Base-by-base conservation (phyloP, 2,797 vertebrate genomes). In the Pogoniulus pusillus region DNA sequence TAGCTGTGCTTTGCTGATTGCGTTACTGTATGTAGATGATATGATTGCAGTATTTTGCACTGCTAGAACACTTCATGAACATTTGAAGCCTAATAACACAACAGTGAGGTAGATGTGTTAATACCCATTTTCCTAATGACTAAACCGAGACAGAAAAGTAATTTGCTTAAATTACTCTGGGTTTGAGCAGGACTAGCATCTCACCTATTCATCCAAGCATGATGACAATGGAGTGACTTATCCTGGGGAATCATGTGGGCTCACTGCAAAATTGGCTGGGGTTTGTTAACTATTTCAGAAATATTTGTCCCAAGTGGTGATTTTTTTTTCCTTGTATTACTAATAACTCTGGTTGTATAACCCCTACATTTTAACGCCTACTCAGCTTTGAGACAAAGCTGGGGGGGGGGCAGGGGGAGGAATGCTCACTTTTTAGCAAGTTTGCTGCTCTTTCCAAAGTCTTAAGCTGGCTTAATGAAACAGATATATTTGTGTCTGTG, bases 111-210 rank as follows among this genome's bases (percentile, higher is more conserved):
- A 80, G 88, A 92, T 91, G 85, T 92, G 70, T 68, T 93, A 95
- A 93, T 85, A 91, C 84, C 86, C 65, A 55, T 95, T 95, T 96
- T 95, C 76, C 90, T 93, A 93, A 93, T 94, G 91, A 96, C 90
- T 94, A 94, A 94, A 92, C 86, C 4, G 76, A 96, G 93, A 94
- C 91, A 94, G 92, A 93, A 89, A 80, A 94, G 91, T 94, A 94
- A 93, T 93, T 95, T 96, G 93, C 82, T 88, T 94, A 96, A 96
- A 96, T 95, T 93, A 93, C 88, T 81, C 70, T 63, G 82, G 68
- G 70, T 92, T 95, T 0, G 17, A 91, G 85, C 82, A 85, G 89
- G 82, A 89, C 94, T 91, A 69, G 84, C 18, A 3, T 91, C 80
- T 83, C 87, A 72, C 76, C 85, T 94, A 89, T 93, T 95, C 93